A percentile compares a stretch with the other conserved stretches of the same genome.
Conservation (phyloP, 2,888 invertebrate genomes). For the Limnephilus rhombicus region DNA sequence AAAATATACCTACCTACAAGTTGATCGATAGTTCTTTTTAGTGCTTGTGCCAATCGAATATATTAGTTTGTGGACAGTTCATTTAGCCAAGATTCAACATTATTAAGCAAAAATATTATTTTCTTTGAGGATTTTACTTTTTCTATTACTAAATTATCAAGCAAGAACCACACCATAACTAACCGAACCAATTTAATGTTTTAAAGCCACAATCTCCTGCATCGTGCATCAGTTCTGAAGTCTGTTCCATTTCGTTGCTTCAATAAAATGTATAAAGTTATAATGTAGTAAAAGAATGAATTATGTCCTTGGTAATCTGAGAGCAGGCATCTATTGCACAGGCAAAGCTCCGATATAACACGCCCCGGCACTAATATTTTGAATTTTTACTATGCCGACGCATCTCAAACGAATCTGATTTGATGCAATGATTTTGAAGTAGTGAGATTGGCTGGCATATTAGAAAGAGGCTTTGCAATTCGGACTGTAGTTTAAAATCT, state of each 20-base stretch:
- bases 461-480: not conserved
- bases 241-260: not conserved
- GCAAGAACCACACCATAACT: not conserved
- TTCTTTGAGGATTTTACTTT: not conserved
- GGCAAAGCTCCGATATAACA: constrained; percentile 23
- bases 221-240: not conserved
- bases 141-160: not conserved
- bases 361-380: constrained; percentile 13
- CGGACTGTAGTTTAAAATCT: not conserved
- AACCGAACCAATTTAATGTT: not conserved
- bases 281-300: not conserved
- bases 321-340: constrained; percentile 20
- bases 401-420: constrained; percentile 27
- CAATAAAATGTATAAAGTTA: not conserved
- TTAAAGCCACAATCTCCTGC: not conserved
- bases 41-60: too few relatives aligned
- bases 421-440: not conserved
- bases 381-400: constrained; percentile 35
- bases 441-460: not conserved
- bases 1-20: too few relatives aligned
- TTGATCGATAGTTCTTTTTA: too few relatives aligned
- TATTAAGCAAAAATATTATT: not conserved
- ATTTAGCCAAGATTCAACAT: too few relatives aligned
- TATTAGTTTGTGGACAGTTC: too few relatives aligned
- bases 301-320: not conserved